These are phyloP conservation scores for Tetrapedia diversipes DNA, from an alignment of 2,888 invertebrate species.

Conservation along the genomic window DNA sequence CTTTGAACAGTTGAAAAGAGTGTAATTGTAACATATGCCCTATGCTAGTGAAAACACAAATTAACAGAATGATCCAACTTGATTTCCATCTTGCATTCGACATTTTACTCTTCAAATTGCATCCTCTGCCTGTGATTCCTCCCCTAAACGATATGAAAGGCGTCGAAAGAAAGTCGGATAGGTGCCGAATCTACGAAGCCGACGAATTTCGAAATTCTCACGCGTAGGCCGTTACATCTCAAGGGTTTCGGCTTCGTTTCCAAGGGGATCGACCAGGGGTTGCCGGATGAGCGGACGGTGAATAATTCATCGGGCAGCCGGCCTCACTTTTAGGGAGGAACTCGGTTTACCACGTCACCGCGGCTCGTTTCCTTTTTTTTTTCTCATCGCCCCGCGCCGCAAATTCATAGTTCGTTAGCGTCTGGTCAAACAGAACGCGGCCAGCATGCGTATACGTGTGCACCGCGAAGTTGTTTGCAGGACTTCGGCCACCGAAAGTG, in stretches of 20 bases:
- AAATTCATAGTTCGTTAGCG: conserved; percentile 70
- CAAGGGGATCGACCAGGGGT: conserved; percentile 32
- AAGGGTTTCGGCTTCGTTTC: background rate
- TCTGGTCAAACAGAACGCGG: conserved; percentile 64
- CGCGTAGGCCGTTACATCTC: no score
- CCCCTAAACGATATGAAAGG: no score
- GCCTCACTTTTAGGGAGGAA: conserved; percentile 56
- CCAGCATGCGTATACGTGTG: conserved; percentile 41
- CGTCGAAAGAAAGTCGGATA: no score
- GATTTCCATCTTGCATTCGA: no score
- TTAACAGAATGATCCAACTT: no score
- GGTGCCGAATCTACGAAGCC: no score
- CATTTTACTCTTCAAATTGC: no score
- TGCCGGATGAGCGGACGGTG: conserved; percentile 58
- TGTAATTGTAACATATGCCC: no score
- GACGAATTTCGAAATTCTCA: no score
- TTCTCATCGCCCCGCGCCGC: conserved; percentile 44
- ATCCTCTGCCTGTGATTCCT: no score
- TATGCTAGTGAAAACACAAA: no score
- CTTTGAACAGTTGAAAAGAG: no score
- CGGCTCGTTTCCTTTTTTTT: conserved; percentile 36
- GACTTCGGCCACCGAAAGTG: background rate
- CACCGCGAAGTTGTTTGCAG: background rate
- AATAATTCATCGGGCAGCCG: conserved; percentile 69
- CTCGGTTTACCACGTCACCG: conserved; percentile 28